These are phyloP conservation scores for Aspidiotus rigidus DNA, from an alignment of 2,888 invertebrate species.

Conservation along the genomic window DNA sequence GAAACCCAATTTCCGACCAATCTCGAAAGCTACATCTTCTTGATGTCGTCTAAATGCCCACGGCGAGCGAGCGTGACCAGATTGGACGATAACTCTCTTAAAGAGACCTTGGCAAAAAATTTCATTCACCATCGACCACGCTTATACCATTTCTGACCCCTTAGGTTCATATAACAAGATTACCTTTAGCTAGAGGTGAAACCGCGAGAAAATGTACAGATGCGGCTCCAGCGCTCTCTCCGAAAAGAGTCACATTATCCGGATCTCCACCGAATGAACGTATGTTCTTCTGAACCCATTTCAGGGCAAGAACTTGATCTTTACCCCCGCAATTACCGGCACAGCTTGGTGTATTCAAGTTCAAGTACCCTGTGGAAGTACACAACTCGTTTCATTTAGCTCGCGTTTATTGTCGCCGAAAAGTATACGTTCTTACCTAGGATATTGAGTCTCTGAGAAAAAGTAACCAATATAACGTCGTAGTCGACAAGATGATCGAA, in stretches of 20 bases:
- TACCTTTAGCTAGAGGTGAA: not conserved
- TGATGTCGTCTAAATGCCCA: not conserved
- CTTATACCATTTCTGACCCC: too few species aligned
- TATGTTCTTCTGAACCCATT: conserved; percentile 1
- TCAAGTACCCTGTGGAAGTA: not conserved
- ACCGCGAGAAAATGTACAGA: not conserved
- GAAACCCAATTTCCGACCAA: not conserved
- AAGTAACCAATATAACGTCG: conserved; percentile 6
- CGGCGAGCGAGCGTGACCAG: not conserved
- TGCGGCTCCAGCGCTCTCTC: not conserved
- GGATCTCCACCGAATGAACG: conserved; percentile 2
- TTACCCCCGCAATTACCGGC: not conserved
- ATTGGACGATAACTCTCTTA: not conserved
- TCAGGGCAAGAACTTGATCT: not conserved
- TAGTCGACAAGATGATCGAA: not conserved
- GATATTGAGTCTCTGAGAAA: not conserved
- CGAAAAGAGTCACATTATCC: not conserved
- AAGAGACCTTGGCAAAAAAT: not conserved
- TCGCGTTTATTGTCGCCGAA: too few species aligned
- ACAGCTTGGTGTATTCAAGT: not conserved
- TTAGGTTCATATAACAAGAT: not conserved
- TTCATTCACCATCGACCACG: too few species aligned
- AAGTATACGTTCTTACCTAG: not conserved
- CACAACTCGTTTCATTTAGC: too few species aligned
- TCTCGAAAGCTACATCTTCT: not conserved